These are phyloP conservation scores for Standfussiana lucernea DNA, from an alignment of 2,888 invertebrate species.

Conservation along the genomic window DNA sequence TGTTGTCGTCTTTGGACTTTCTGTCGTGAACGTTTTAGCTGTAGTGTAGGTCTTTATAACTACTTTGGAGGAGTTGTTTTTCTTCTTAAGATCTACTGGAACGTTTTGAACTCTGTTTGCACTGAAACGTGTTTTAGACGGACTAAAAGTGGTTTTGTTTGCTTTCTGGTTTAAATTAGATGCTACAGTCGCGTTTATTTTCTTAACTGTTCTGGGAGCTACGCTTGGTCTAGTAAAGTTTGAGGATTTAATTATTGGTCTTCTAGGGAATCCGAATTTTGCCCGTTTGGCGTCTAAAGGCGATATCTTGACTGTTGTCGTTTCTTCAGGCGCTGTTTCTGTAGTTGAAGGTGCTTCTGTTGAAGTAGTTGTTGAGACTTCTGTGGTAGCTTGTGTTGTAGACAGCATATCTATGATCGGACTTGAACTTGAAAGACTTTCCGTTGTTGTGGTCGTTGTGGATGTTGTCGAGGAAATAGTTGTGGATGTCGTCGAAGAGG, in stretches of 20 bases:
- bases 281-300: constrained; percentile 81
- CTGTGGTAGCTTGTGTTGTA: constrained; percentile 64
- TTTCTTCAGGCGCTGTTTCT: constrained; percentile 79
- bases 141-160: constrained; percentile 83
- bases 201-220: constrained; percentile 74
- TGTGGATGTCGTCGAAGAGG: constrained; percentile 63
- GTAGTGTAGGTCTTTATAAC: constrained; percentile 80
- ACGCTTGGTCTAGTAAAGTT: constrained; percentile 79
- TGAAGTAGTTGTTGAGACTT: constrained; percentile 51
- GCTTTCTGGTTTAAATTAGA: constrained; percentile 77
- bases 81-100: constrained; percentile 85
- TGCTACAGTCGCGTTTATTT: constrained; percentile 76
- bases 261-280: constrained; percentile 85
- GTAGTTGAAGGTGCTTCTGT: constrained; percentile 73
- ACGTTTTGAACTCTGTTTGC: constrained; percentile 84
- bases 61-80: constrained; percentile 74
- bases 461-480: constrained; percentile 61
- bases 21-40: constrained; percentile 80
- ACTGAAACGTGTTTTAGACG: constrained; percentile 82
- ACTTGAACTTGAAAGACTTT: constrained; percentile 65
- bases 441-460: constrained; percentile 64
- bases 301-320: constrained; percentile 79
- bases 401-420: constrained; percentile 71
- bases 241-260: constrained; percentile 81
- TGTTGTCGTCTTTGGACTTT: constrained; percentile 82